Evolutionary conservation across 1,140 invertebrate genomes (phyloP).

Genomic region (Leptestheria dahalacensis): DNA sequence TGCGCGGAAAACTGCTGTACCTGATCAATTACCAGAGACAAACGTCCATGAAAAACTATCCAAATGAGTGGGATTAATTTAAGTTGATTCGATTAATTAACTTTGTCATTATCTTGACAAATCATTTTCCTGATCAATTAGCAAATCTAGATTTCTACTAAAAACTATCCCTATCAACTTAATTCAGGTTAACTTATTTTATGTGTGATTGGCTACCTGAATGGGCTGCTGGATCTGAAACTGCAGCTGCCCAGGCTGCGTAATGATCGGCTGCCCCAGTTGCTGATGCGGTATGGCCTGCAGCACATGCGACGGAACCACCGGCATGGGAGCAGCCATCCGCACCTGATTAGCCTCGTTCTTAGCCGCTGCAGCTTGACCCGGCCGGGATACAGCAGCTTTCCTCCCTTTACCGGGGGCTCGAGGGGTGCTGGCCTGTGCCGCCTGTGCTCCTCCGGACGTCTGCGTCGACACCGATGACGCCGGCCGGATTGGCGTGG

Average conservation of each 20-base stretch:
- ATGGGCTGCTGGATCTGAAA: slow-evolving; percentile 2
- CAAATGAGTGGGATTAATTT: too few species aligned
- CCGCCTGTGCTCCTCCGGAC: slow-evolving; percentile 34
- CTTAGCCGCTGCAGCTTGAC: background rate
- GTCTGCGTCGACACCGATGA: slow-evolving; percentile 64
- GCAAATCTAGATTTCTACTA: too few species aligned
- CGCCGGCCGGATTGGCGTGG: slow-evolving; percentile 42
- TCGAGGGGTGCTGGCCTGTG: slow-evolving; percentile 6
- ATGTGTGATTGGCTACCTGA: too few species aligned
- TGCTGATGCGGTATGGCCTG: background rate
- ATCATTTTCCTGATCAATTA: too few species aligned
- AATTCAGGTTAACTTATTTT: too few species aligned
- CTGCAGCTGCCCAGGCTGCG: slow-evolving; percentile 12
- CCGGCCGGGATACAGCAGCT: background rate
- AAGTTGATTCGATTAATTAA: too few species aligned
- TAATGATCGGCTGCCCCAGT: background rate
- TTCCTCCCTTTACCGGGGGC: background rate
- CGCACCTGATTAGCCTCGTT: background rate
- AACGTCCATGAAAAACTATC: too few species aligned
- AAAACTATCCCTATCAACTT: too few species aligned
- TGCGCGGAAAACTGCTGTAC: background rate
- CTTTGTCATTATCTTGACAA: too few species aligned
- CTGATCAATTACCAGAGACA: background rate
- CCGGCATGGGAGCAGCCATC: background rate
- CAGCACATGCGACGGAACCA: background rate